phyloP scores from a whole-genome alignment of 2,888 invertebrate species.

The Anorthoa munda region DNA sequence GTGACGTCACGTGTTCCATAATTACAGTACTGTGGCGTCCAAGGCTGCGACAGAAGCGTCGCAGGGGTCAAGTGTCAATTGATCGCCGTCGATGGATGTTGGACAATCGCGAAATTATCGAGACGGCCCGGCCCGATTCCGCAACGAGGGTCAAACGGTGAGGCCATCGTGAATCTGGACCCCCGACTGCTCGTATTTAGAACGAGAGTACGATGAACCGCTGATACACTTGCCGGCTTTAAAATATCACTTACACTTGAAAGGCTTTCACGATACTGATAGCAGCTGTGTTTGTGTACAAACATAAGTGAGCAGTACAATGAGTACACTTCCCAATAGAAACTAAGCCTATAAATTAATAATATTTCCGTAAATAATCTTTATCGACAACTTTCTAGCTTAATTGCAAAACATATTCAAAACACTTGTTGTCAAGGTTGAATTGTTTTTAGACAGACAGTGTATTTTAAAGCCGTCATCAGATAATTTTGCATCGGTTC shows the following conservation, averaged over 20 bases:
- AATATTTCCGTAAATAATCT: background rate
- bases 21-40: constrained; percentile 82
- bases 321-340: constrained; percentile 2
- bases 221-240: constrained; percentile 50
- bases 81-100: constrained; percentile 85
- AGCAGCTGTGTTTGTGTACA: constrained; percentile 39
- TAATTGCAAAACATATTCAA: constrained; percentile 43
- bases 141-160: constrained; percentile 87
- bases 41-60: constrained; percentile 84
- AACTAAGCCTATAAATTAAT: constrained; percentile 1
- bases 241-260: constrained; percentile 53
- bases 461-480: constrained; percentile 61
- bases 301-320: constrained; percentile 13
- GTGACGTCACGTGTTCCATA: constrained; percentile 74
- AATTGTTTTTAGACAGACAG: constrained; percentile 54
- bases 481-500: constrained; percentile 69
- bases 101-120: constrained; percentile 84
- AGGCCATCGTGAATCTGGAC: constrained; percentile 86
- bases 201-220: constrained; percentile 78
- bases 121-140: constrained; percentile 77
- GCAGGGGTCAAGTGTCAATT: constrained; percentile 89
- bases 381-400: constrained; percentile 45
- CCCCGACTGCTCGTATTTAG: constrained; percentile 77
- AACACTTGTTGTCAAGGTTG: constrained; percentile 56
- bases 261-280: constrained; percentile 44